Evolutionary conservation across 64 coral and sea anemone genomes (phyloP).

Genomic region (Actinia equina): DNA sequence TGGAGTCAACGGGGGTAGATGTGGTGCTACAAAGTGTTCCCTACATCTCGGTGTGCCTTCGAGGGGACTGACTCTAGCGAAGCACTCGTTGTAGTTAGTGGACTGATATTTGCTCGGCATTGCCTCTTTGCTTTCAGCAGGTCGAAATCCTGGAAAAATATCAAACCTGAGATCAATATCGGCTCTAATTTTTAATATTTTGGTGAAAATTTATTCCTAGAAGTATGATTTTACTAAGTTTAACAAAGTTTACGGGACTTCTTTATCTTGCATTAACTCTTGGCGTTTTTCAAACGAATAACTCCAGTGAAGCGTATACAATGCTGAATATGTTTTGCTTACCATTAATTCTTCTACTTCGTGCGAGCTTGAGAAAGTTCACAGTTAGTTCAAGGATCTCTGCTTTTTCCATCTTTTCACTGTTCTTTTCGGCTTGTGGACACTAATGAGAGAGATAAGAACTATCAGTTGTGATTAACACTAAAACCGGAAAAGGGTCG

Average conservation of each 20-base stretch:
- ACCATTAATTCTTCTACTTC: slow-evolving; percentile 28
- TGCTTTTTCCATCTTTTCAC: slow-evolving; percentile 94
- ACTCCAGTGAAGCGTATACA: slow-evolving; percentile 4
- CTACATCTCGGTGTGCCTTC: neutral
- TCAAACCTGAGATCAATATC: neutral
- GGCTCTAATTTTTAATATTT: neutral
- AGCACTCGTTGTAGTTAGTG: neutral
- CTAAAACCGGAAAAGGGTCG: neutral
- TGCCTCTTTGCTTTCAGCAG: neutral
- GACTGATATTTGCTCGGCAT: neutral
- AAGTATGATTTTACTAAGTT: neutral
- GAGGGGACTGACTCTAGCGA: neutral
- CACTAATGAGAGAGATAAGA: slow-evolving; percentile 6
- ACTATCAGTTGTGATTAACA: neutral
- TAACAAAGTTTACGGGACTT: neutral
- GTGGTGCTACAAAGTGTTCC: neutral
- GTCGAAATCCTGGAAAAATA: neutral
- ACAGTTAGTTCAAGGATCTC: slow-evolving; percentile 88
- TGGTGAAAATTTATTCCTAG: neutral
- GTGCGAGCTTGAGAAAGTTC: slow-evolving; percentile 67
- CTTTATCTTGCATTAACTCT: neutral
- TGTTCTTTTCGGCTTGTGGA: slow-evolving; percentile 67
- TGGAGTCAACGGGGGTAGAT: neutral
- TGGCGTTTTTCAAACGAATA: slow-evolving; percentile 5
- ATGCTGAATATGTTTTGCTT: neutral